Evolutionary conservation across 2,888 invertebrate species (phyloP).

Genomic region (Oxyteleia sp.): DNA sequence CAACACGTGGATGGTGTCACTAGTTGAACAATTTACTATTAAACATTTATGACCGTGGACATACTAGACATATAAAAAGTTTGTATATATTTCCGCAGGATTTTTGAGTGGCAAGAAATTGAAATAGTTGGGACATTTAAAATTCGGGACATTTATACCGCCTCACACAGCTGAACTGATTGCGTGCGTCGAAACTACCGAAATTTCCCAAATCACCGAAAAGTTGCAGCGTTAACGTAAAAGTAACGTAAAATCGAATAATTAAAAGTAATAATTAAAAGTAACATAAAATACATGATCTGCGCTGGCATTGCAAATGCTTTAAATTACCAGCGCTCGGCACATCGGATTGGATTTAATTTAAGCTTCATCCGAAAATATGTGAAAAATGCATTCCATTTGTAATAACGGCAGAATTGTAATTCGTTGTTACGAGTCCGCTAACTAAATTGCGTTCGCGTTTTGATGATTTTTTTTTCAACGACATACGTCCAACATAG

Average conservation of each 20-base stretch:
- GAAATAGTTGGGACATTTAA: no score
- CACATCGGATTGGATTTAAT: slow-evolving; percentile 46
- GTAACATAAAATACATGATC: slow-evolving; percentile 23
- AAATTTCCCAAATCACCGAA: slow-evolving; percentile 11
- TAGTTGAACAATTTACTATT: no score
- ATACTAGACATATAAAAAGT: no score
- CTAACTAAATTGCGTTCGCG: slow-evolving; percentile 14
- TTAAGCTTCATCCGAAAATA: slow-evolving; percentile 46
- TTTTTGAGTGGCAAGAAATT: no score
- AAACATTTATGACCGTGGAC: no score
- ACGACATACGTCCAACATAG: neutral
- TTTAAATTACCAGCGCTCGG: slow-evolving; percentile 21
- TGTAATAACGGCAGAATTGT: slow-evolving; percentile 46
- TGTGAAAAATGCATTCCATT: slow-evolving; percentile 59
- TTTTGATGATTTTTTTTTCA: slow-evolving; percentile 21
- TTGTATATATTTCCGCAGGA: no score
- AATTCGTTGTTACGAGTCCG: slow-evolving; percentile 32
- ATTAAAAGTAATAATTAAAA: no score
- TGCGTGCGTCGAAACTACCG: neutral
- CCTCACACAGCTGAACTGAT: no score
- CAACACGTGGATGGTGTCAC: no score
- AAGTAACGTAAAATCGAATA: slow-evolving; percentile 26
- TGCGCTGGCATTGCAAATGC: neutral
- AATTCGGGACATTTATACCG: no score
- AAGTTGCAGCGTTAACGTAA: slow-evolving; percentile 20